Evolutionary conservation across 2,113 vertebrate species (phyloP), one percentile per base, ranked within the genome.

Genomic region (Phaethon lepturus): DNA sequence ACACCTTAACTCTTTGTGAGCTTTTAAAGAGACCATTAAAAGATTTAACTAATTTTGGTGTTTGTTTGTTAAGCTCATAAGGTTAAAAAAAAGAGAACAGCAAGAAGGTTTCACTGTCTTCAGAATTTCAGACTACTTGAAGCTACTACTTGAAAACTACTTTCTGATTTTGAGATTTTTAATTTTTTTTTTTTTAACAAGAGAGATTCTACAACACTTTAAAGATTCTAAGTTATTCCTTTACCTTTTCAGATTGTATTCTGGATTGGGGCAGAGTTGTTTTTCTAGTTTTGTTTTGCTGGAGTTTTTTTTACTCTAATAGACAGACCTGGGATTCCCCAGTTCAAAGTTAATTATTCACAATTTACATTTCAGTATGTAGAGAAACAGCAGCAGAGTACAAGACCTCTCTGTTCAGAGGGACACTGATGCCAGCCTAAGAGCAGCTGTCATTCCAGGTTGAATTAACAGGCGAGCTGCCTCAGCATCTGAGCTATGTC

Each of bases 381-480:
- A 86, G 13, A 72, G 52, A 55, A 90, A 75, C 14, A 58, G 86
- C 66, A 94, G 52, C 80, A 79, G 59, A 87, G 35, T 44, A 94
- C 35, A 89, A 49, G 63, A 80, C 45, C 49, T 86, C 45, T 94
- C 93, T 77, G 45, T 45, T 91, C 55, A 60, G 38, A 79, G 67
- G 45, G 45, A 9, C 69, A 89, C 13, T 64, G 50, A 31, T 87
- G 80, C 80, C 63, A 86, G 1, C 1, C 31, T 66, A 58, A 80
- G 68, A 95, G 90, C 59, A 96, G 80, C 59, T 93, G 77, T 74
- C 73, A 58, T 63, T 93, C 64, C 87, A 81, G 73, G 60, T 20
- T 86, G 87, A 76, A 80, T 62, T 84, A 81, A 95, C 87, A 83
- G 7, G 14, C 5, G 14, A 93, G 60, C 74, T 90, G 60, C 80